These are phyloP conservation scores for Patiria pectinifera DNA, from an alignment of 53 echinoderm and acorn worm genomes.

Conservation along the genomic window DNA sequence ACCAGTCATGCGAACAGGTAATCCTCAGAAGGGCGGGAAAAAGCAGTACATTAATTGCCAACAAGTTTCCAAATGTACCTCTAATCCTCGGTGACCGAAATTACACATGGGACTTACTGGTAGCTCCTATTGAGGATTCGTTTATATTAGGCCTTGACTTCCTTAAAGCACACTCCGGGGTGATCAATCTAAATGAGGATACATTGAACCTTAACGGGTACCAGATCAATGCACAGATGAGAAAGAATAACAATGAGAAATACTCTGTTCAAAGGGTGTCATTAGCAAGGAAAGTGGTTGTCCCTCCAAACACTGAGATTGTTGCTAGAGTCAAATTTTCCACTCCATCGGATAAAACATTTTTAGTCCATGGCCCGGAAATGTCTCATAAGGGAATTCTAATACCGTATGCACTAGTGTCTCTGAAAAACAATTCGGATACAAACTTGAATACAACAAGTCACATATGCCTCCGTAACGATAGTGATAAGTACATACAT, in stretches of 20 bases:
- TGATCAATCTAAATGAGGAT: conserved; percentile 32
- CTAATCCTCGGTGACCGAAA: too few relatives aligned
- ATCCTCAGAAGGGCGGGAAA: too few relatives aligned
- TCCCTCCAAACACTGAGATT: too few relatives aligned
- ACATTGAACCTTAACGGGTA: conserved; percentile 1
- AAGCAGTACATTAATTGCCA: too few relatives aligned
- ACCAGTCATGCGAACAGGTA: too few relatives aligned
- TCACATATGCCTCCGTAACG: conserved; percentile 14
- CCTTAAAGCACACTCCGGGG: conserved; percentile 26
- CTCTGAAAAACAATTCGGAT: not conserved
- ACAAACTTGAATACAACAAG: conserved; percentile 10
- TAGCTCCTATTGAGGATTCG: conserved; percentile 50
- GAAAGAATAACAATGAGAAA: conserved; percentile 33
- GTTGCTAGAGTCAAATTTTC: not conserved
- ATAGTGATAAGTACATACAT: not conserved
- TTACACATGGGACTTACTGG: too few relatives aligned
- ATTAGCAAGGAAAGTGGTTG: conserved; percentile 20
- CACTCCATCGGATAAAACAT: not conserved
- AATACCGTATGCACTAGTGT: conserved; percentile 14
- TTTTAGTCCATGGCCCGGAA: conserved; percentile 14
- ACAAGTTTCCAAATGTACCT: too few relatives aligned
- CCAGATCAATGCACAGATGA: conserved; percentile 16
- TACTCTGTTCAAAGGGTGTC: conserved; percentile 31
- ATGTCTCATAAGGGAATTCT: conserved; percentile 9
- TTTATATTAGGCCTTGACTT: conserved; percentile 36